Conservation (phyloP, 1,140 invertebrate species). For the Thaumatotibia leucotreta region DNA sequence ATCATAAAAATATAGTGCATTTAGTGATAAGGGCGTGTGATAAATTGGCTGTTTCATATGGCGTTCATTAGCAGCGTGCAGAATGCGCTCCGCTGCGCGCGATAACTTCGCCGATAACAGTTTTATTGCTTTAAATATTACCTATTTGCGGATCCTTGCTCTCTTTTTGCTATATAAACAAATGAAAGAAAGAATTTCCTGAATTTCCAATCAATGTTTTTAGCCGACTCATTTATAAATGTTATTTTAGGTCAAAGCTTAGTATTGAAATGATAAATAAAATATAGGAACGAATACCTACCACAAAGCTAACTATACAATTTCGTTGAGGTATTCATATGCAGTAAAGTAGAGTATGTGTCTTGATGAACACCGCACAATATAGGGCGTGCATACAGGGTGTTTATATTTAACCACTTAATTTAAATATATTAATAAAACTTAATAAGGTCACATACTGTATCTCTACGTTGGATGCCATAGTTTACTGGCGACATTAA, state of each 20-base stretch:
- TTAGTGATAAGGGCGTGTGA: constrained; percentile 70
- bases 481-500: not conserved
- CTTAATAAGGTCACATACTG: not conserved
- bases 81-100: constrained; percentile 71
- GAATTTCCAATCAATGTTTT: not conserved
- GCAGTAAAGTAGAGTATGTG: not conserved
- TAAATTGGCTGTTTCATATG: constrained; percentile 75
- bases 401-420: not conserved
- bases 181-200: not conserved
- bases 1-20: constrained; percentile 66
- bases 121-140: constrained; percentile 72
- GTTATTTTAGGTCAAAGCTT: not conserved
- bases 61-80: constrained; percentile 73
- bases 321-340: no score
- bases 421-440: not conserved
- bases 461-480: not conserved
- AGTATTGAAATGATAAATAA: not conserved
- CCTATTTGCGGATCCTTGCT: constrained; percentile 52
- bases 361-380: not conserved
- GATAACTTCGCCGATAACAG: constrained; percentile 65
- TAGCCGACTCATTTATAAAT: not conserved
- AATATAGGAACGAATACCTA: not conserved
- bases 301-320: no score
- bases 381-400: not conserved
- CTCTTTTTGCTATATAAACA: not conserved